Base-by-base conservation (phyloP, 2,797 vertebrate genomes). In the Gorsachius magnificus region DNA sequence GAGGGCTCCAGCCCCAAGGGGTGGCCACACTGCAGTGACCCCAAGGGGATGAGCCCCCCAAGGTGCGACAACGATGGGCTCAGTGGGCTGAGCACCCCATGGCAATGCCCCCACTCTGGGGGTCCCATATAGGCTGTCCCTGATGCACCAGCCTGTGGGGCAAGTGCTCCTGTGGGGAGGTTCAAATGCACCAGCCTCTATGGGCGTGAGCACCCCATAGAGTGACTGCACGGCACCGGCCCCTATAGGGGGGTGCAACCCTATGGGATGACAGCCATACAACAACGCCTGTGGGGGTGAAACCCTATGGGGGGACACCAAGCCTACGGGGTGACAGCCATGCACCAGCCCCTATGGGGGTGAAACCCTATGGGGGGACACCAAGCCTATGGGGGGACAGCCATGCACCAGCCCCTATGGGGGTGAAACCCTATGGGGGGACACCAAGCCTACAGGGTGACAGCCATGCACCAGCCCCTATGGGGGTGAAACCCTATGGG, bases 41-140 rank as follows among this genome's bases (percentile, higher is more conserved):
- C 54, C 64, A 46, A 6, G 11, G 36, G n/a, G 26, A 14, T 19
- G 11, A 63, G 16, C 6, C n/a, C 69, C 61, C n/a, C 4, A 0
- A 15, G 28, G 36, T 2, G 20, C 5, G 45, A 64, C 9, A 1
- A 16, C 4, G 1, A 58, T 0, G 28, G 29, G 29, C 25, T 43
- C 9, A 0, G 38, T 12, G 41, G 48, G 17, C 24, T 0, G 3
- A n/a, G 25, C 24, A n/a, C 6, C 33, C 80, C 16, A 25, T 3
- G 11, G 56, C 7, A 25, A 13, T 0, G 13, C 13, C 45, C 22
- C 8, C 41, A 19, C 15, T 18, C 21, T 0, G 0, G 41, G 25
- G 31, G 13, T 33, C 48, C 35, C 22, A 0, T 1, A n/a, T 1
- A 63, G 35, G 38, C 61, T 8, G 25, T 5, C 70, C 0, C 3